Conservation (phyloP, 2,888 invertebrate genomes). For the Salpingus planirostris region DNA sequence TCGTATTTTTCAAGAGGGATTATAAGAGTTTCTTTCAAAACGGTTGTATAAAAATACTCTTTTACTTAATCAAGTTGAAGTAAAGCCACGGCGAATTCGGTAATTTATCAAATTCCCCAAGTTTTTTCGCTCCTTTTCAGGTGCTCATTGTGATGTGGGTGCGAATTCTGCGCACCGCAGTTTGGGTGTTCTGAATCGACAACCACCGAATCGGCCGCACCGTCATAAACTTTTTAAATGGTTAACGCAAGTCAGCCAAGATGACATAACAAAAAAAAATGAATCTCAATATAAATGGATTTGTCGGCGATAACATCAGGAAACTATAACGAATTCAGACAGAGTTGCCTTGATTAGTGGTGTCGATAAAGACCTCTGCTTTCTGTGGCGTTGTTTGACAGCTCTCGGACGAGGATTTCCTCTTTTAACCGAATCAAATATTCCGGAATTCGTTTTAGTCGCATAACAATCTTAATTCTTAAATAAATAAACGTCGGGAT, state of each 20-base stretch:
- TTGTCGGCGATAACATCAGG: conserved; percentile 36
- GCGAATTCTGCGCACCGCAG: no score
- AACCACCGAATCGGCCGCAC: neutral
- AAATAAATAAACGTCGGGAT: conserved; percentile 6
- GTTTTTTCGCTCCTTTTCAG: no score
- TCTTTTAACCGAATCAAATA: conserved; percentile 32
- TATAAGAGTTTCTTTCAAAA: no score
- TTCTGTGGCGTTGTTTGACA: conserved; percentile 25
- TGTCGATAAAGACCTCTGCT: conserved; percentile 36
- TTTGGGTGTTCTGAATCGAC: no score
- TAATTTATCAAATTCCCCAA: no score
- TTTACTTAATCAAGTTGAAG: no score
- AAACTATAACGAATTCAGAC: conserved; percentile 31
- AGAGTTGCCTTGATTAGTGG: conserved; percentile 32
- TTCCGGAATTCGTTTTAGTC: conserved; percentile 31
- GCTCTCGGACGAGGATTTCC: conserved; percentile 36
- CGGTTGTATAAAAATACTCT: no score
- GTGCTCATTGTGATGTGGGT: no score
- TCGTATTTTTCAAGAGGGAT: no score
- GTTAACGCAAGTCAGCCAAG: conserved; percentile 25
- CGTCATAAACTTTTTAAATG: conserved; percentile 15
- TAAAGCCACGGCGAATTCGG: no score
- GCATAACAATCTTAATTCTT: conserved; percentile 7
- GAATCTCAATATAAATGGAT: conserved; percentile 42
- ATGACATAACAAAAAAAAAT: conserved; percentile 38